A percentile compares a stretch with the other conserved stretches of the same genome.
Conservation (phyloP, 2,797 vertebrate species). For the Intellagama lesueurii region DNA sequence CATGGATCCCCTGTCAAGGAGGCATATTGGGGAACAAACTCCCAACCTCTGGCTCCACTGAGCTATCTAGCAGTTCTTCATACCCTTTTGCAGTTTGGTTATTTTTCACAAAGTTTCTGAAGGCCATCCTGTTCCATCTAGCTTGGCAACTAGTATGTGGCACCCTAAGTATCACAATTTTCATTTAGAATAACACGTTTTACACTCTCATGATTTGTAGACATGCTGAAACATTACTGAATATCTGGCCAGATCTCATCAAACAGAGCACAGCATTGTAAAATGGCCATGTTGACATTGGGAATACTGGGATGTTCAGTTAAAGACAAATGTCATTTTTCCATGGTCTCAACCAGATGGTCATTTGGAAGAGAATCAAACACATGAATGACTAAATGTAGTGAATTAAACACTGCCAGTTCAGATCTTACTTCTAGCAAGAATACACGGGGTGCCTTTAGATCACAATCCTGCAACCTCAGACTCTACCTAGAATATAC, state of each 20-base stretch:
- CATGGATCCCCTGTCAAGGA: no score
- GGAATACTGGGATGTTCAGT: no score
- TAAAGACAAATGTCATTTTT: no score
- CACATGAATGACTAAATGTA: background rate
- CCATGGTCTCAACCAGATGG: no score
- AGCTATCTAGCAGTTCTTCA: background rate
- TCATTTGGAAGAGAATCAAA: background rate
- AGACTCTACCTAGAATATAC: background rate
- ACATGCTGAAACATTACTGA: background rate
- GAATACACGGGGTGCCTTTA: background rate
- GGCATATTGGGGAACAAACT: no score
- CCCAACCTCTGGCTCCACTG: no score
- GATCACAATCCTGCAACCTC: background rate
- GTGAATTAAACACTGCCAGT: background rate
- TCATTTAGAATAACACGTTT: background rate
- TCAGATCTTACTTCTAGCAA: background rate
- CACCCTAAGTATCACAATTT: background rate
- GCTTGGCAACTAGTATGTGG: no score
- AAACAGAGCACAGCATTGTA: no score
- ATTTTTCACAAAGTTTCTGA: no score
- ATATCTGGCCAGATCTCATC: background rate
- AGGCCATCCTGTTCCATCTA: no score
- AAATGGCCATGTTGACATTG: no score
- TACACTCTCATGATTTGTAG: background rate
- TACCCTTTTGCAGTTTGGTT: background rate